These are phyloP conservation scores for Psittacula cyanocephala DNA, from an alignment of 2,113 vertebrate genomes.

Conservation along the genomic window DNA sequence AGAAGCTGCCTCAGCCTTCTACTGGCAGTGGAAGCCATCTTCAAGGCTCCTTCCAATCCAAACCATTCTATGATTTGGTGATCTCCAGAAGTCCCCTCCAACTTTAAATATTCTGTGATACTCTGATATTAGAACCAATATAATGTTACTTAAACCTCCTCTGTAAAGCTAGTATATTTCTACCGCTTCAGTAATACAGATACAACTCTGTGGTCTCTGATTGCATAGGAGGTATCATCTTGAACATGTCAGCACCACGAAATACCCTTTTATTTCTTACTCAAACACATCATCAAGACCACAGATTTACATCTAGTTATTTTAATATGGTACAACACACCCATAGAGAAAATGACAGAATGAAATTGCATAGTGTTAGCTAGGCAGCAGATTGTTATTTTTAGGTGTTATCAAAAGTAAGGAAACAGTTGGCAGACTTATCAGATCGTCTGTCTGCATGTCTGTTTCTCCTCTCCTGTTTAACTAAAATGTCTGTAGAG, in stretches of 20 bases:
- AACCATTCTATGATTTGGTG: not conserved
- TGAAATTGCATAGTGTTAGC: not conserved
- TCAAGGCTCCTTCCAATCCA: not conserved
- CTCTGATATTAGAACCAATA: not conserved
- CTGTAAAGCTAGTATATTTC: not conserved
- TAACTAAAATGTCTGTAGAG: not conserved
- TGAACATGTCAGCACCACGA: not conserved
- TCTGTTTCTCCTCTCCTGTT: conserved; percentile 43
- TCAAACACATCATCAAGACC: not conserved
- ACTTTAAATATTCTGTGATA: not conserved
- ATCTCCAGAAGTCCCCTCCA: not conserved
- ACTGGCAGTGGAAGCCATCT: not conserved
- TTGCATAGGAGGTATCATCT: not conserved
- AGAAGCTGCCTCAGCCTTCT: not conserved
- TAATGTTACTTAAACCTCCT: not conserved
- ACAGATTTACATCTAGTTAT: not conserved
- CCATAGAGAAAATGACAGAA: conserved; percentile 2
- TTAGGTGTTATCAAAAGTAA: conserved; percentile 33
- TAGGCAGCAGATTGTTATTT: conserved; percentile 42
- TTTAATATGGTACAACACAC: not conserved
- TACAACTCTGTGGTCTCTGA: not conserved
- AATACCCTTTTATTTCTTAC: not conserved
- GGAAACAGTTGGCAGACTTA: conserved; percentile 37
- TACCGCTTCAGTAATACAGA: not conserved
- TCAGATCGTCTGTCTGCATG: not conserved